These are phyloP conservation scores for Prosopocoilus inquinatus DNA, from an alignment of 2,888 invertebrate species.

Conservation along the genomic window DNA sequence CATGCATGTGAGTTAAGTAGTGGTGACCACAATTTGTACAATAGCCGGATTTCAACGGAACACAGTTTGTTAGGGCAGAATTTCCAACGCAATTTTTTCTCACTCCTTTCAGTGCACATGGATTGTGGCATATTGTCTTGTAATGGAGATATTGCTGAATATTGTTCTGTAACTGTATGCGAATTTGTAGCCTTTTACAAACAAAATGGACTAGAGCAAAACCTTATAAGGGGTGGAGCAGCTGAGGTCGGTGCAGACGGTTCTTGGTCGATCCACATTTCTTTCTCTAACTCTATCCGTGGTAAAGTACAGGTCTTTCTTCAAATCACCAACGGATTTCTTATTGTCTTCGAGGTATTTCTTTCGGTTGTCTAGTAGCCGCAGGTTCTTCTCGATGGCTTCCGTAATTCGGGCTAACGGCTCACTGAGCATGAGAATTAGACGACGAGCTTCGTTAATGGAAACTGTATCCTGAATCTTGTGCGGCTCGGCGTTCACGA, in stretches of 20 bases:
- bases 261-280: constrained; percentile 38
- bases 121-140: constrained; percentile 35
- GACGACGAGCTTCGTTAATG: constrained; percentile 41
- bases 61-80: constrained; percentile 36
- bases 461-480: constrained; percentile 39
- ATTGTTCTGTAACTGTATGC: constrained; percentile 29
- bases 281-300: constrained; percentile 35
- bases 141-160: constrained; percentile 17
- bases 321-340: constrained; percentile 35
- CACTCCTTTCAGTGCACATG: constrained; percentile 39
- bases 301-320: constrained; percentile 38
- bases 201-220: not conserved
- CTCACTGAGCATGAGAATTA: constrained; percentile 40
- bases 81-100: constrained; percentile 40
- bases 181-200: not conserved
- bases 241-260: constrained; percentile 36
- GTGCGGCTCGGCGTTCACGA: constrained; percentile 33
- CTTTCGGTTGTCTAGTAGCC: constrained; percentile 31
- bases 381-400: constrained; percentile 42
- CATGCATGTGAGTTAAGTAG: constrained; percentile 42
- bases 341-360: constrained; percentile 29
- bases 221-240: constrained; percentile 25
- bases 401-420: constrained; percentile 45
- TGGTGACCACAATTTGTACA: constrained; percentile 33
- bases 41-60: constrained; percentile 33